phyloP scores from a whole-genome alignment of 2,888 invertebrate species.

The Melanotus villosus region DNA sequence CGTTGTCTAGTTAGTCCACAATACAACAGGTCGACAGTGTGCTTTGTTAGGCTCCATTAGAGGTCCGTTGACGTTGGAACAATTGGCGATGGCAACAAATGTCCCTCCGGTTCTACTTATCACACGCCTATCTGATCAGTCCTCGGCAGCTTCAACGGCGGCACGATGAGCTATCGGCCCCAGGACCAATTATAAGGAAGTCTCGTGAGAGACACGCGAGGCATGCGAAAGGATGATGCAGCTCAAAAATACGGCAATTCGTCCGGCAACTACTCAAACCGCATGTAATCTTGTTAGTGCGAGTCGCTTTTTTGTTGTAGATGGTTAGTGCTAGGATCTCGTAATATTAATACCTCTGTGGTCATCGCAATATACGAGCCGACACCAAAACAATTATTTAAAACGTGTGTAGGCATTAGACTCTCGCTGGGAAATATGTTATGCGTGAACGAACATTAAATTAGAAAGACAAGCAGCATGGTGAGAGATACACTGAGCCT shows the following conservation, averaged over 20 bases:
- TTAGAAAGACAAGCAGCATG: slow-evolving; percentile 65
- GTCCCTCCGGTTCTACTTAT: slow-evolving; percentile 65
- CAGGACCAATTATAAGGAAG: slow-evolving; percentile 51
- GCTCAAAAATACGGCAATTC: slow-evolving; percentile 25
- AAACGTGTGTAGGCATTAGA: slow-evolving; percentile 65
- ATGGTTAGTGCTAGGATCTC: slow-evolving; percentile 10
- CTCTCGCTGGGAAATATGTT: slow-evolving; percentile 64
- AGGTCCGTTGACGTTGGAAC: slow-evolving; percentile 62
- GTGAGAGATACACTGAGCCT: slow-evolving; percentile 59
- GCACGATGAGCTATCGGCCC: slow-evolving; percentile 46
- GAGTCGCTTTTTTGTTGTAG: slow-evolving; percentile 11
- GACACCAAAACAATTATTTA: slow-evolving; percentile 64
- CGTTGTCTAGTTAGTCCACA: slow-evolving; percentile 66
- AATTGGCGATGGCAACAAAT: slow-evolving; percentile 66
- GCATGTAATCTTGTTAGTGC: slow-evolving; percentile 16
- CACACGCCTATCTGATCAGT: slow-evolving; percentile 61
- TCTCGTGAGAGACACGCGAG: slow-evolving; percentile 22
- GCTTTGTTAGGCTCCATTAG: slow-evolving; percentile 65
- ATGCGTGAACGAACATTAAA: slow-evolving; percentile 65
- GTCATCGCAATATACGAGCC: slow-evolving; percentile 52
- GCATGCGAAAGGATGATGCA: slow-evolving; percentile 37
- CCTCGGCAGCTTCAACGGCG: slow-evolving; percentile 53
- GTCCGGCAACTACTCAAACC: slow-evolving; percentile 11
- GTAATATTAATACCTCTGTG: slow-evolving; percentile 49
- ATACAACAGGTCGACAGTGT: slow-evolving; percentile 64